Conservation (phyloP, 2,888 invertebrate species). For the Ornithoptera alexandrae region DNA sequence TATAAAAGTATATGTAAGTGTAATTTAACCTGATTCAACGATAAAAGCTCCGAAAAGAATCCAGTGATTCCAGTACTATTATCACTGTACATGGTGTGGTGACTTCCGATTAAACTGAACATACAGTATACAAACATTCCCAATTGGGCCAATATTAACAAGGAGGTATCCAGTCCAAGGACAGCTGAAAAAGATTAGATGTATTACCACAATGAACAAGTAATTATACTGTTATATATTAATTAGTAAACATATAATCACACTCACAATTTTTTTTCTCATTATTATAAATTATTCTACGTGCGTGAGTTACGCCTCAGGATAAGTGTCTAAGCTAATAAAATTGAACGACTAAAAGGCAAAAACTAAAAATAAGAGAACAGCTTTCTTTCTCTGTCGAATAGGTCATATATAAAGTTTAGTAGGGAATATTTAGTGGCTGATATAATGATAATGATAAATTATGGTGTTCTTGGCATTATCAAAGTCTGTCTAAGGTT, state of each 20-base stretch:
- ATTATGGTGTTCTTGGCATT: not conserved
- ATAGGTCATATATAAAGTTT: no score
- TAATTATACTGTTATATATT: no score
- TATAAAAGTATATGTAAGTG: not conserved
- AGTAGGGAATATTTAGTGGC: no score
- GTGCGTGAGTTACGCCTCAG: no score
- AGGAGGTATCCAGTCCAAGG: constrained; percentile 85
- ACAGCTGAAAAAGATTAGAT: constrained; percentile 50
- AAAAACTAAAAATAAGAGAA: not conserved
- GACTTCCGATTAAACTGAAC: constrained; percentile 91
- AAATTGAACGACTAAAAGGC: no score
- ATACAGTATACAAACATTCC: constrained; percentile 93
- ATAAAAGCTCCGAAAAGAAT: constrained; percentile 86
- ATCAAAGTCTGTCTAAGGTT: not conserved
- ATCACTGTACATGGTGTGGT: constrained; percentile 78
- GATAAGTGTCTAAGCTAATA: no score
- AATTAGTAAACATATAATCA: no score
- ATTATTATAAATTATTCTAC: no score
- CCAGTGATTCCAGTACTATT: constrained; percentile 81
- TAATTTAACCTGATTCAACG: constrained; percentile 82
- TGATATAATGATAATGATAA: not conserved
- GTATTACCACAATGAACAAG: not conserved
- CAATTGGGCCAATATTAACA: constrained; percentile 91
- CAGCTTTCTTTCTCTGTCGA: not conserved
- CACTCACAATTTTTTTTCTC: no score